A percentile compares a stretch with the other conserved stretches of the same genome.
Evolutionary conservation across 2,113 vertebrate species (phyloP).

Genomic region (Phaethornis superciliosus): DNA sequence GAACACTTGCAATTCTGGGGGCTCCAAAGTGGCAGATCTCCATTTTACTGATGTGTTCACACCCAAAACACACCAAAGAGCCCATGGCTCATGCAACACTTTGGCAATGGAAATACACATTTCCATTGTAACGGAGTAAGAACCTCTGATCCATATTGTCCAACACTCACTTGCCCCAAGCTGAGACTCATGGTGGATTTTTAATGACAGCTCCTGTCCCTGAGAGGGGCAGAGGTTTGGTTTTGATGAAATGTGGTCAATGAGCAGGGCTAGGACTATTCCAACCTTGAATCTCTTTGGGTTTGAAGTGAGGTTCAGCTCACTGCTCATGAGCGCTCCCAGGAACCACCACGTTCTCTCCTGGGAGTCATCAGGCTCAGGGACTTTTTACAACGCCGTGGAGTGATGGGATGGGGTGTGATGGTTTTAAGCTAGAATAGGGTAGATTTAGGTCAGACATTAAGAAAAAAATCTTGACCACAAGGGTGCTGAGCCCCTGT

Average conservation of each 20-base stretch:
- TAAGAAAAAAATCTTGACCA: too few relatives aligned
- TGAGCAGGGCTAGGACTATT: background rate
- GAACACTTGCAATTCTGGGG: fast-evolving
- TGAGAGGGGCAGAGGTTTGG: background rate
- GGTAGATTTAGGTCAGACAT: too few relatives aligned
- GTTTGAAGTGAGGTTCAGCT: background rate
- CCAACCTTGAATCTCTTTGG: background rate
- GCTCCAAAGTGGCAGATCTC: background rate
- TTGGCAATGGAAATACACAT: background rate
- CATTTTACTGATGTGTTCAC: fast-evolving
- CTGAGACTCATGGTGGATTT: background rate
- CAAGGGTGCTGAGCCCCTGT: too few relatives aligned
- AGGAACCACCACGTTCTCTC: background rate
- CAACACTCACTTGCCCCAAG: too few relatives aligned
- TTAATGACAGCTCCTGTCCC: background rate
- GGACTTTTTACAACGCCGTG: background rate
- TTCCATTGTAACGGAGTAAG: too few relatives aligned
- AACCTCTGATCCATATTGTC: background rate
- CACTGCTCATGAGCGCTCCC: background rate
- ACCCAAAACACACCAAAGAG: background rate
- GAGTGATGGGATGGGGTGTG: too few relatives aligned
- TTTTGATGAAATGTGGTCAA: background rate
- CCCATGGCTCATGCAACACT: fast-evolving
- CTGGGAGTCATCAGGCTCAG: background rate
- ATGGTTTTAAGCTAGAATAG: too few relatives aligned